Evolutionary conservation across 2,888 invertebrate species (phyloP), one percentile per base, ranked within the genome.

Genomic region (Panzeria rudis): DNA sequence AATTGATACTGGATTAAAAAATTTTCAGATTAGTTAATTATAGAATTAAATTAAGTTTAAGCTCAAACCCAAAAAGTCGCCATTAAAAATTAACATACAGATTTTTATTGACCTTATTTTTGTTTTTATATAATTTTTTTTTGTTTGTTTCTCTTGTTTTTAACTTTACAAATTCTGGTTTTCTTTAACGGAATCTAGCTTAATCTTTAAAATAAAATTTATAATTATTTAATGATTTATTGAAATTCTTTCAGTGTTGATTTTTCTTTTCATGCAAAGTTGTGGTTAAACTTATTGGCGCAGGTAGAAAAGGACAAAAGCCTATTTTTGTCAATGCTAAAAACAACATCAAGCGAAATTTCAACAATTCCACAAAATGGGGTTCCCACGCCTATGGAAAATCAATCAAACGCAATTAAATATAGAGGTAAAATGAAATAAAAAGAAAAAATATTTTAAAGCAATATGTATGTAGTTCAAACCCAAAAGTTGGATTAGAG

Each of bases 31-130:
- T n/a, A n/a, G n/a, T n/a, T n/a, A n/a, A n/a, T n/a, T n/a, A n/a
- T n/a, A n/a, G n/a, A n/a, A n/a, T n/a, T n/a, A n/a, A n/a, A n/a
- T n/a, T 32, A 32, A 32, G 6, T 32, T 32, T 32, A 6, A 5
- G 32, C 4, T 32, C 32, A 32, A 32, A 32, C 6, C 6, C 32
- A 5, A 32, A 32, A 32, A 32, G 6, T 32, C 32, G 6, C 32
- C n/a, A n/a, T 77, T 68, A 61, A 69, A 78, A 78, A 78, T 68
- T 61, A 78, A 61, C 77, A 78, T 76, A 56, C 66, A 76, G 20
- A 44, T 44, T 68, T 66, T 68, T 66, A 59, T 69, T 69, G 35
- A 69, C 1, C 35, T 78, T 69, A 61, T 50, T 77, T n/a, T 50
- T 50, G 9, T 50, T 25, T 35, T 17, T 50, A 23, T 73, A 23